phyloP scores from a whole-genome alignment of 2,888 invertebrate genomes.

The Ophion ventricosus region DNA sequence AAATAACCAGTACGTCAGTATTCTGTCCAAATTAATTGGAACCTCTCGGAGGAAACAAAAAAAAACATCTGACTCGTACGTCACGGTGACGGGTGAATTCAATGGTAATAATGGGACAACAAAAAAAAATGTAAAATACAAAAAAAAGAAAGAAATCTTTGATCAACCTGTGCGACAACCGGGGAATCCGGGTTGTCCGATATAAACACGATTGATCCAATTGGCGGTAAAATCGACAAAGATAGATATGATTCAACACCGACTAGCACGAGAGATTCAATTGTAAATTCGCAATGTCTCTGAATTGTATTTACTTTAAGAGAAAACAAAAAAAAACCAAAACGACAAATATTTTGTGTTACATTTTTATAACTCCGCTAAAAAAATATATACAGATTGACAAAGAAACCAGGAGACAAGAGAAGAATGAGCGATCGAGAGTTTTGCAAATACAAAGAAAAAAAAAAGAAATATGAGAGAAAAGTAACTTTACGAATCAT shows the following conservation, averaged over 20 bases:
- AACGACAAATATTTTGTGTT: slow-evolving; percentile 80
- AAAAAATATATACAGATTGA: slow-evolving; percentile 77
- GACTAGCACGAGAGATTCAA: slow-evolving; percentile 74
- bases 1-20: slow-evolving; percentile 69
- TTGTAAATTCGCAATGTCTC: slow-evolving; percentile 81
- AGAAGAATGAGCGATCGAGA: slow-evolving; percentile 32
- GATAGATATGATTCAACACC: slow-evolving; percentile 65
- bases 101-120: slow-evolving; percentile 43
- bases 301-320: slow-evolving; percentile 81
- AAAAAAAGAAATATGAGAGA: slow-evolving; percentile 63
- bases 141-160: slow-evolving; percentile 21
- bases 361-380: slow-evolving; percentile 82
- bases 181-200: slow-evolving; percentile 49
- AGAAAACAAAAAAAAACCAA: slow-evolving; percentile 63
- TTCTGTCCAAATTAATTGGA: slow-evolving; percentile 75
- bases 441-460: slow-evolving; percentile 39
- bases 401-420: slow-evolving; percentile 20
- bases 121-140: slow-evolving; percentile 32
- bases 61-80: slow-evolving; percentile 48
- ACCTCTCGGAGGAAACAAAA: slow-evolving; percentile 40
- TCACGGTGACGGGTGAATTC: slow-evolving; percentile 53
- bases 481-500: slow-evolving; percentile 67
- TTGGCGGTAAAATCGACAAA: slow-evolving; percentile 69
- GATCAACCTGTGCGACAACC: slow-evolving; percentile 20
- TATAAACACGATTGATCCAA: slow-evolving; percentile 69